Evolutionary conservation across 2,797 vertebrate genomes (phyloP), one percentile per base, ranked within the genome.

Genomic region (Vultur gryphus): DNA sequence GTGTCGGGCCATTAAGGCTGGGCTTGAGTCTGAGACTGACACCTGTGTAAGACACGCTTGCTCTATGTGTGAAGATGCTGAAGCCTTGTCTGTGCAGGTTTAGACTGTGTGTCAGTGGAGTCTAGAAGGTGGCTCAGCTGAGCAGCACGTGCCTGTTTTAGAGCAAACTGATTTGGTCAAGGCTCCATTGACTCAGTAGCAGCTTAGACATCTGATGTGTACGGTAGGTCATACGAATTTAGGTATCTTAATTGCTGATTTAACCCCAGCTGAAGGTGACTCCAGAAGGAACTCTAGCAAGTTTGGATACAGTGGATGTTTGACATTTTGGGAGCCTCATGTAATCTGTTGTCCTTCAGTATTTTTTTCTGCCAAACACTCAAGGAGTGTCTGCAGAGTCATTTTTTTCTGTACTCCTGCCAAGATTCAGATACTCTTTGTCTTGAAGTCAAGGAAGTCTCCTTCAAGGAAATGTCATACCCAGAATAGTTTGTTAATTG

Each of bases 391-490:
- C 41, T 86, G 66, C 49, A 16, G 67, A 73, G 78, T 72, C 9
- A 3, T 37, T 58, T 70, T 75, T 58, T 67, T 59, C 41, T 61
- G 24, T 67, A 3, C 4, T 64, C 26, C 55, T 90, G 76, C 88
- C 57, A 75, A 18, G 24, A 61, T 29, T 94, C 0, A 3, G 26
- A 6, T 39, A 2, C 19, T 71, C 48, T 33, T 61, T 82, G 67
- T 89, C 91, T 43, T 78, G 73, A 84, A 91, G 57, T 84, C 76
- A 88, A 75, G 55, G 59, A 92, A 85, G 26, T 35, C 24, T 12
- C 41, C 46, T 89, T 71, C 83, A 89, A 91, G 88, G 85, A 91
- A 93, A 48, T 61, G 46, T 84, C 58, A 35, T 75, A 41, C 28
- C 11, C 69, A 37, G 49, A 73, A 62, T 37, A 0, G 1, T 24